Conservation (phyloP, 2,113 vertebrate genomes). For the Sylvia atricapilla region DNA sequence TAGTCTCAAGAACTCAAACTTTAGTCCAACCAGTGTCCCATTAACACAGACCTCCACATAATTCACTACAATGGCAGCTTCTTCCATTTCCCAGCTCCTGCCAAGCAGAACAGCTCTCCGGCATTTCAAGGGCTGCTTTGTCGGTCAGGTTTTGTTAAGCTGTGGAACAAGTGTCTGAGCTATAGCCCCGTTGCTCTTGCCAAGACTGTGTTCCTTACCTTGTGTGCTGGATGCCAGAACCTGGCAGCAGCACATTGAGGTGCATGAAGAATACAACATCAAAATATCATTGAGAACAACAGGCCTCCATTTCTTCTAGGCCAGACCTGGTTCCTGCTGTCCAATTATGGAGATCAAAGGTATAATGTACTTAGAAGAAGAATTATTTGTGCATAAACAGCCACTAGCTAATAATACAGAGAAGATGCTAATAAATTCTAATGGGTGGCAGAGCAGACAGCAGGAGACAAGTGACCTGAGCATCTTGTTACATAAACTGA, state of each 20-base stretch:
- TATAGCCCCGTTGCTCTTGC: not conserved
- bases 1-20: not conserved
- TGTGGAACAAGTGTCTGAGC: not conserved
- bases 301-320: not conserved
- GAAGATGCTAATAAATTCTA: slow-evolving; percentile 51
- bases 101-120: not conserved
- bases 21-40: not conserved
- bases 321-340: not conserved
- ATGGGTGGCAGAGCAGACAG: not conserved
- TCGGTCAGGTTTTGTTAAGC: not conserved
- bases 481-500: slow-evolving; percentile 20
- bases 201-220: not conserved
- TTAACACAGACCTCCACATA: not conserved
- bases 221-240: not conserved
- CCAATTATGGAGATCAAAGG: slow-evolving; percentile 21
- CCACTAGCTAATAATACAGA: slow-evolving; percentile 31
- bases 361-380: slow-evolving; percentile 35
- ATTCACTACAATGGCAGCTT: not conserved
- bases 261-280: not conserved
- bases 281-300: not conserved
- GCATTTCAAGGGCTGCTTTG: not conserved
- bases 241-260: not conserved
- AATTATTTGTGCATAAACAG: slow-evolving; percentile 40
- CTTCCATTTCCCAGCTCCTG: not conserved
- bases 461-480: not conserved